Evolutionary conservation across 2,113 vertebrate species (phyloP).

Genomic region (Blennius ocellaris): DNA sequence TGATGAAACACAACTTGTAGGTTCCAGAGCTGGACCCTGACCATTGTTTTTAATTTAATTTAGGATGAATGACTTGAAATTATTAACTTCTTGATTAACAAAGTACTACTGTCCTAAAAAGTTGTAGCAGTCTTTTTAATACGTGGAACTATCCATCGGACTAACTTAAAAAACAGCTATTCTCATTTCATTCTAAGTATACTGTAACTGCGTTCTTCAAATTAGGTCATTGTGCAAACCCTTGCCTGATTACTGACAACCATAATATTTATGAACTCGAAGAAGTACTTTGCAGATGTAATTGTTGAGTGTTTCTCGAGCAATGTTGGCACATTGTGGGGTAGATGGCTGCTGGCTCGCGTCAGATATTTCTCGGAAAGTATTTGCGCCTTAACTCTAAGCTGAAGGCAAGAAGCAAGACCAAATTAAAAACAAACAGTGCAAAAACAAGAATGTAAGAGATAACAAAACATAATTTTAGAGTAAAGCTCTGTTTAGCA

Average conservation of each 20-base stretch:
- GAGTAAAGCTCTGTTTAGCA: conserved; percentile 51
- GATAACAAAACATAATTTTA: conserved; percentile 54
- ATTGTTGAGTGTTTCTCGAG: not conserved
- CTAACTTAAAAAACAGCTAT: too few species aligned
- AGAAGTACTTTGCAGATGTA: not conserved
- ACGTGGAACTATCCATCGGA: too few species aligned
- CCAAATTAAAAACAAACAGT: conserved; percentile 59
- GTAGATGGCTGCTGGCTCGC: not conserved
- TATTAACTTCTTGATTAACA: too few species aligned
- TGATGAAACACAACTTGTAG: too few species aligned
- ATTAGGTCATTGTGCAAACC: not conserved
- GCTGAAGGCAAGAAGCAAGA: conserved; percentile 25
- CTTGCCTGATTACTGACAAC: too few species aligned
- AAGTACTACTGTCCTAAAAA: too few species aligned
- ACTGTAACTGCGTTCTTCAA: not conserved
- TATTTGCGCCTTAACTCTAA: conserved; percentile 33
- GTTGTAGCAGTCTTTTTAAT: too few species aligned
- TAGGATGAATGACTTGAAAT: too few species aligned
- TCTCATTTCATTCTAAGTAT: not conserved
- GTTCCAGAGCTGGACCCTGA: too few species aligned
- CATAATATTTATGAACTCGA: not conserved
- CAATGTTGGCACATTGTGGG: not conserved
- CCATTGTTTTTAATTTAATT: too few species aligned
- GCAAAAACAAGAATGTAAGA: conserved; percentile 52
- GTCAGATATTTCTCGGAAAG: conserved; percentile 15